Evolutionary conservation across 2,113 vertebrate species (phyloP).

Genomic region (Syngnathus scovelli): DNA sequence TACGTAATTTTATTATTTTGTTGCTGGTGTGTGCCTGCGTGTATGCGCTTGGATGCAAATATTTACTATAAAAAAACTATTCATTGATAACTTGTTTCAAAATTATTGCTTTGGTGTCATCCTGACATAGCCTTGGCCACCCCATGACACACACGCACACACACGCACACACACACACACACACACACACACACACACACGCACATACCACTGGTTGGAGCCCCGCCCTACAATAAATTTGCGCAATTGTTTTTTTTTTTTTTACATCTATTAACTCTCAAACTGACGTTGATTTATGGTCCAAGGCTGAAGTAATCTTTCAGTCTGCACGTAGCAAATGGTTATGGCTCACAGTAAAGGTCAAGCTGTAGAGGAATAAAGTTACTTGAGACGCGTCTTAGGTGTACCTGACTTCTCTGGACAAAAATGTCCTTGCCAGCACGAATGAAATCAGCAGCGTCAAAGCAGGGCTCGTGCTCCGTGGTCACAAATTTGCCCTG

Average conservation of each 20-base stretch:
- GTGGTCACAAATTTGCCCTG: constrained; percentile 98
- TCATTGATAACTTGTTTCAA: too few relatives aligned
- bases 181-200: too few relatives aligned
- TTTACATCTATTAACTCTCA: not conserved
- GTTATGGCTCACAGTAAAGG: not conserved
- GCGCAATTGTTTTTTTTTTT: not conserved
- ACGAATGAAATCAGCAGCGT: constrained; percentile 97
- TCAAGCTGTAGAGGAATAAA: not conserved
- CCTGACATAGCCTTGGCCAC: too few relatives aligned
- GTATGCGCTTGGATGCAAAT: too few relatives aligned
- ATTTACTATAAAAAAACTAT: too few relatives aligned
- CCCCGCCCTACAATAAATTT: not conserved
- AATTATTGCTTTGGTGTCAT: too few relatives aligned
- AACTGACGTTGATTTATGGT: not conserved
- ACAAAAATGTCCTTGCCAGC: constrained; percentile 95
- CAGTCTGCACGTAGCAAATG: not conserved
- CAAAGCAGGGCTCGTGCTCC: constrained; percentile 95
- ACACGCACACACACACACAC: too few relatives aligned
- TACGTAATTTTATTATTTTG: too few relatives aligned
- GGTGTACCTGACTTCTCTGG: constrained; percentile 92
- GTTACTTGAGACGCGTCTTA: not conserved
- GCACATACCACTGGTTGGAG: not conserved
- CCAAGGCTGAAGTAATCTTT: constrained; percentile 7
- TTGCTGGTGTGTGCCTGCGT: too few relatives aligned
- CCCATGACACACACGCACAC: too few relatives aligned